A percentile compares a stretch with the other conserved stretches of the same genome.
phyloP scores from a whole-genome alignment of 2,797 vertebrate genomes.

The Mastacembelus armatus region DNA sequence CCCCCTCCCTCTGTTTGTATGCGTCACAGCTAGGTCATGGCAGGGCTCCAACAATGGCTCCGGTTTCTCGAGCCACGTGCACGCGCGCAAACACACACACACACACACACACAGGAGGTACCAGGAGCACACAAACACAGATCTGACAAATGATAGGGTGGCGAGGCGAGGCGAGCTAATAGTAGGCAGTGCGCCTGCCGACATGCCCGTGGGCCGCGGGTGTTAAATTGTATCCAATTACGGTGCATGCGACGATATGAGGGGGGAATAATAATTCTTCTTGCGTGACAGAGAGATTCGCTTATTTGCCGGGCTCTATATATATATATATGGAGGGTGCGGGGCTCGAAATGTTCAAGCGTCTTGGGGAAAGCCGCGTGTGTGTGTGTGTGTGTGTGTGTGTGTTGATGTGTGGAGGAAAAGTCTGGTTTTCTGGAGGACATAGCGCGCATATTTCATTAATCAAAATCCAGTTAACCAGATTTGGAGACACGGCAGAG shows the following conservation, averaged over 20 bases:
- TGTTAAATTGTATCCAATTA: slow-evolving; percentile 87
- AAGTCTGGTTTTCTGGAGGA: slow-evolving; percentile 62
- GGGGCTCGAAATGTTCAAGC: slow-evolving; percentile 39
- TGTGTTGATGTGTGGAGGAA: too few relatives aligned
- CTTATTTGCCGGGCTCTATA: slow-evolving; percentile 73
- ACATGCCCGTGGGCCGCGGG: slow-evolving; percentile 81
- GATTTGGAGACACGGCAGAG: slow-evolving; percentile 66
- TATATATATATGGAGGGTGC: slow-evolving; percentile 42
- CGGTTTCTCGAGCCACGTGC: slow-evolving; percentile 66
- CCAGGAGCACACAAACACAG: slow-evolving; percentile 68
- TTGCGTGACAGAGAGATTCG: slow-evolving; percentile 77
- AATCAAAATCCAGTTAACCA: slow-evolving; percentile 81
- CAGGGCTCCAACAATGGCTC: slow-evolving; percentile 81
- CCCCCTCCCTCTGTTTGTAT: slow-evolving; percentile 53
- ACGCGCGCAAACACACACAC: slow-evolving; percentile 25
- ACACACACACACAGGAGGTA: slow-evolving; percentile 23
- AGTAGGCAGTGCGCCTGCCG: slow-evolving; percentile 77
- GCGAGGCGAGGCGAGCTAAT: slow-evolving; percentile 75
- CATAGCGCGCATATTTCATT: slow-evolving; percentile 67
- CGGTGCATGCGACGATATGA: slow-evolving; percentile 75
- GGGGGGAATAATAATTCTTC: slow-evolving; percentile 77
- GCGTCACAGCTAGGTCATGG: slow-evolving; percentile 83
- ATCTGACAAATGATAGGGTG: slow-evolving; percentile 80
- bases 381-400: neutral
- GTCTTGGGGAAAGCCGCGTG: slow-evolving; percentile 32